Conservation (phyloP, 2,113 vertebrate species). For the Alligator sinensis region DNA sequence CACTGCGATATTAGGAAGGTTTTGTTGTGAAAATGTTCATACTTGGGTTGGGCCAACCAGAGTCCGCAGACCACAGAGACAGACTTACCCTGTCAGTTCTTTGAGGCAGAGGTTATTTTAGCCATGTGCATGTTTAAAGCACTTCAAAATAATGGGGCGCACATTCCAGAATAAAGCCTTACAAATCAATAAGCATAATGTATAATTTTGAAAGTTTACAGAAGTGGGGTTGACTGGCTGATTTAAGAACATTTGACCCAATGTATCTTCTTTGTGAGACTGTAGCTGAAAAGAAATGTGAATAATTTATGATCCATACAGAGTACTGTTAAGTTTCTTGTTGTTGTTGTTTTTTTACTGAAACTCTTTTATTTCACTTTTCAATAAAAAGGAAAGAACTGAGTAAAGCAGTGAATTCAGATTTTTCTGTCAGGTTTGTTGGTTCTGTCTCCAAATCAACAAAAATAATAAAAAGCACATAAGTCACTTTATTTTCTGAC, state of each 20-base stretch:
- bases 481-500: neutral
- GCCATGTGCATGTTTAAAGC: fast-evolving
- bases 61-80: neutral
- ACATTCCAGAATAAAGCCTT: neutral
- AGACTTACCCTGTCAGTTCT: neutral
- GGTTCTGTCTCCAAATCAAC: neutral
- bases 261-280: neutral
- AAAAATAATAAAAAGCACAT: neutral
- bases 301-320: neutral
- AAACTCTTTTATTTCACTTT: neutral
- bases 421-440: neutral
- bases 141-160: neutral
- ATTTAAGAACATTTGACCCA: neutral
- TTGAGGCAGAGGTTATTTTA: neutral
- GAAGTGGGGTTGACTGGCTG: neutral
- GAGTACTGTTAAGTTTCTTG: neutral
- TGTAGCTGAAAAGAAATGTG: neutral
- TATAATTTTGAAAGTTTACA: neutral
- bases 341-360: no score
- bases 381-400: neutral
- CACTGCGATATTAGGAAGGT: no score
- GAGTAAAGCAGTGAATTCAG: neutral
- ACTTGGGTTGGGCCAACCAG: neutral
- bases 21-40: neutral
- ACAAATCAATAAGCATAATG: neutral